phyloP scores from a whole-genome alignment of 1,140 invertebrate species.

The Cecropterus lyciades region DNA sequence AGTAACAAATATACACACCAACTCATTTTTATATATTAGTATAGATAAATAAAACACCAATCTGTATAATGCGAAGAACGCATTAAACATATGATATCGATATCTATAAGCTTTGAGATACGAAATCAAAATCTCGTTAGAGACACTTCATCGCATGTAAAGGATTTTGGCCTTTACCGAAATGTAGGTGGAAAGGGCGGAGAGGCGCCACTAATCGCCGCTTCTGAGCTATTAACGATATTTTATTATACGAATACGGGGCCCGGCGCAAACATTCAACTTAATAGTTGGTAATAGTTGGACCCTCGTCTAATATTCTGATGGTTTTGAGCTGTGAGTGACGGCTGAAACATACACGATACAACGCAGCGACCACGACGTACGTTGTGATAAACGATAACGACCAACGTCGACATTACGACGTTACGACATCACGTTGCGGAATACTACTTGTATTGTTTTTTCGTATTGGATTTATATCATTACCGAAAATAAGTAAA shows the following conservation, averaged over 20 bases:
- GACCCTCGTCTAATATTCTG: slow-evolving; percentile 5
- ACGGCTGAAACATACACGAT: too few relatives aligned
- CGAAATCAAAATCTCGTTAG: neutral
- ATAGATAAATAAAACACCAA: too few relatives aligned
- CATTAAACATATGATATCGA: neutral
- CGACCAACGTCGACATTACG: too few relatives aligned
- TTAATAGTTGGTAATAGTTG: slow-evolving; percentile 3
- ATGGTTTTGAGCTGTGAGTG: slow-evolving; percentile 2
- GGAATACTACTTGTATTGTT: too few relatives aligned
- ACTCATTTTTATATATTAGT: too few relatives aligned
- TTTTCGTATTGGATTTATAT: too few relatives aligned
- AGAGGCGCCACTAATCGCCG: slow-evolving; percentile 1
- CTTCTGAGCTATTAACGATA: slow-evolving; percentile 1
- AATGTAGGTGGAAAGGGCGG: slow-evolving; percentile 2
- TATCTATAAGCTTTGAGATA: neutral
- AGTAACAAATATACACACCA: too few relatives aligned
- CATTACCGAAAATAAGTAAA: too few relatives aligned
- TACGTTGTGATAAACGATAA: too few relatives aligned
- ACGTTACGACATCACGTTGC: too few relatives aligned
- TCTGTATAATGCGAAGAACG: neutral
- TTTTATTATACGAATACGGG: slow-evolving; percentile 2
- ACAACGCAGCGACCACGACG: too few relatives aligned
- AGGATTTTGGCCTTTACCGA: neutral
- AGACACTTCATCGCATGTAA: neutral
- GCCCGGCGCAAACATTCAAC: slow-evolving; percentile 2